Percentiles rank a stretch among this genome's conserved stretches.
phyloP scores from a whole-genome alignment of 2,888 invertebrate species.

The Linnaemya vulpina region DNA sequence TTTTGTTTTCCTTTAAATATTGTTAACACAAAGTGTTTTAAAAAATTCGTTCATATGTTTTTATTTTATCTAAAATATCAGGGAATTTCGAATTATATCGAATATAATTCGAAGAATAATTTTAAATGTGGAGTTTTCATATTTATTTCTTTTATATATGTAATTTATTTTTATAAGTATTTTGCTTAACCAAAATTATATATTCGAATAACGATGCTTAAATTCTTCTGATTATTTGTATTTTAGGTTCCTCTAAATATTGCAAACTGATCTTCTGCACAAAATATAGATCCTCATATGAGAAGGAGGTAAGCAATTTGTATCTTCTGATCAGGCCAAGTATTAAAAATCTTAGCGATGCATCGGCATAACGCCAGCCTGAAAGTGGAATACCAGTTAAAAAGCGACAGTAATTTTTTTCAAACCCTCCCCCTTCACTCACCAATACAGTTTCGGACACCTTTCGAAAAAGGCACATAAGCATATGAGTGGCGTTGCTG shows the following conservation, averaged over 20 bases:
- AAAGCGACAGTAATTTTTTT: background rate
- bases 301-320: constrained; percentile 74
- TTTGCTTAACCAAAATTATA: background rate
- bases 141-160: too few species aligned
- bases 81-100: too few species aligned
- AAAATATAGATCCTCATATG: constrained; percentile 74
- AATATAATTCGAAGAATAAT: too few species aligned
- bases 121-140: too few species aligned
- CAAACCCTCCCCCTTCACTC: background rate
- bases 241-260: constrained; percentile 72
- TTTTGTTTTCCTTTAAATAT: too few species aligned
- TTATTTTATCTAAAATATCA: too few species aligned
- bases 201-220: background rate
- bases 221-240: constrained; percentile 70
- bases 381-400: background rate
- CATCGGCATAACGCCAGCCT: constrained; percentile 75
- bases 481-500: constrained; percentile 79
- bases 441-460: constrained; percentile 80
- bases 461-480: constrained; percentile 81
- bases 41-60: too few species aligned
- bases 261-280: constrained; percentile 75
- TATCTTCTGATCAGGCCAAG: constrained; percentile 73
- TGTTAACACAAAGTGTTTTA: too few species aligned
- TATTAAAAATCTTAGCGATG: constrained; percentile 74
- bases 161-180: too few species aligned